Conservation (phyloP, 2,888 invertebrate genomes). For the Anticlea derivata region DNA sequence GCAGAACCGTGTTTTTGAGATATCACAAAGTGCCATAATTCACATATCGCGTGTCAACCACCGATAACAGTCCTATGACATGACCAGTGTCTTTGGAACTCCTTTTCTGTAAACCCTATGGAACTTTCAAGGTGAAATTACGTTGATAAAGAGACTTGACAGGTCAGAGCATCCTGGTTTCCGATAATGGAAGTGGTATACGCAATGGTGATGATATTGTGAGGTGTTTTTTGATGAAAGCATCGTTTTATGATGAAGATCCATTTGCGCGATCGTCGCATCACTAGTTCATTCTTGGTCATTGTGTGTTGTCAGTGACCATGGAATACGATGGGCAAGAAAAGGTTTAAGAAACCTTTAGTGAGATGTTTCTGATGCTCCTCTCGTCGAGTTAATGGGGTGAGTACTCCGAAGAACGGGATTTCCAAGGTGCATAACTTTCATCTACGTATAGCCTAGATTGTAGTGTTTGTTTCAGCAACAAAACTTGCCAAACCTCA, state of each 20-base stretch:
- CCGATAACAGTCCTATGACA: conserved; percentile 43
- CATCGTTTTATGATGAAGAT: background rate
- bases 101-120: background rate
- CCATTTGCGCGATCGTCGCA: background rate
- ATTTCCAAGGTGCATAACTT: no score
- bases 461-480: background rate
- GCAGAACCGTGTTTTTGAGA: conserved; percentile 54
- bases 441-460: no score
- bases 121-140: background rate
- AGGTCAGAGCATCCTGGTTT: conserved; percentile 9
- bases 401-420: no score
- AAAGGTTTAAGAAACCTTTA: no score
- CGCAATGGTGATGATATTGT: conserved; percentile 14
- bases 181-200: conserved; percentile 12
- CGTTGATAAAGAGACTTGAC: conserved; percentile 19
- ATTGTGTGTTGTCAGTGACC: no score
- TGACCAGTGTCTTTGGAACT: conserved; percentile 10
- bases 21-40: conserved; percentile 66
- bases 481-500: conserved; percentile 1
- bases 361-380: no score
- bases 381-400: no score
- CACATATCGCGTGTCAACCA: conserved; percentile 69
- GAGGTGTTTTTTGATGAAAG: conserved; percentile 12
- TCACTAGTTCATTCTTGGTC: background rate
- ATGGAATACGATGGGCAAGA: no score